Evolutionary conservation across 2,797 vertebrate species (phyloP).

Genomic region (Epinephelus awoara): DNA sequence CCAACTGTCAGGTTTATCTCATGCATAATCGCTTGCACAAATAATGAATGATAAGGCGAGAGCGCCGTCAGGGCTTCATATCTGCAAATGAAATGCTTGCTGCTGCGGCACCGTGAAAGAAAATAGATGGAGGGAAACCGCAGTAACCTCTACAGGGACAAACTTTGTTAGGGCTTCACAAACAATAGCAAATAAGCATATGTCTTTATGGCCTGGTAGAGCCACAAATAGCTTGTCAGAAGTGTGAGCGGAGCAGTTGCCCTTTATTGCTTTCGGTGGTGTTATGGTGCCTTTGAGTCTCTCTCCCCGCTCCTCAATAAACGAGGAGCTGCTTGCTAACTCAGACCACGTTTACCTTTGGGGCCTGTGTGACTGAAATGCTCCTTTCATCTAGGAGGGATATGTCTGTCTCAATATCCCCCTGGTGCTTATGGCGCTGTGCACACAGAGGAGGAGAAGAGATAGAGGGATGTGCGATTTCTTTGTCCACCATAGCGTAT

Average conservation of each 20-base stretch:
- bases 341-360: slow-evolving; percentile 79
- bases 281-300: slow-evolving; percentile 69
- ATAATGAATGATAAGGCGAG: slow-evolving; percentile 63
- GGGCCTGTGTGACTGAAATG: slow-evolving; percentile 74
- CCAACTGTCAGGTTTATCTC: slow-evolving; percentile 60
- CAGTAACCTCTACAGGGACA: slow-evolving; percentile 39
- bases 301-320: slow-evolving; percentile 57
- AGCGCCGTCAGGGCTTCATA: slow-evolving; percentile 39
- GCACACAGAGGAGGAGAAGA: slow-evolving; percentile 52
- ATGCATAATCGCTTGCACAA: slow-evolving; percentile 66
- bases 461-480: slow-evolving; percentile 55
- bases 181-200: slow-evolving; percentile 57
- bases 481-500: slow-evolving; percentile 58
- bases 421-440: slow-evolving; percentile 63
- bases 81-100: slow-evolving; percentile 67
- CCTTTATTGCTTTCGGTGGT: slow-evolving; percentile 69
- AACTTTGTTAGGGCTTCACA: slow-evolving; percentile 61
- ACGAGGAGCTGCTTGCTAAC: slow-evolving; percentile 77
- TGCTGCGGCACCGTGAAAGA: not conserved
- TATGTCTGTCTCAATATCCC: slow-evolving; percentile 78
- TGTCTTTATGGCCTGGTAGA: slow-evolving; percentile 57
- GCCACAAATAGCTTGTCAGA: slow-evolving; percentile 68
- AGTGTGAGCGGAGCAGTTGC: slow-evolving; percentile 66
- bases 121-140: slow-evolving; percentile 35
- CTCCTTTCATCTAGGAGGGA: slow-evolving; percentile 79